phyloP scores from a whole-genome alignment of 2,888 invertebrate genomes.

The Mimumesa dahlbomi region DNA sequence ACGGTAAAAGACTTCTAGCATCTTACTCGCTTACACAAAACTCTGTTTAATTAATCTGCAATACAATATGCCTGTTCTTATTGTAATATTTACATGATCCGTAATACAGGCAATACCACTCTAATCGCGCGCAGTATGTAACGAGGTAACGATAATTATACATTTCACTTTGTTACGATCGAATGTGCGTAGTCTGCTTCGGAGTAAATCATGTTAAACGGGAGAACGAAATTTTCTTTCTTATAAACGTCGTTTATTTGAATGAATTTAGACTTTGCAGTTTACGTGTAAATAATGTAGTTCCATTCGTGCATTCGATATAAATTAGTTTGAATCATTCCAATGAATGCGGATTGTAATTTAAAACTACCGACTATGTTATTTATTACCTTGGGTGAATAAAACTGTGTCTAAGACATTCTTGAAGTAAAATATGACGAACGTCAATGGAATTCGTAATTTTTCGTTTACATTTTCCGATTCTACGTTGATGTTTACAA shows the following conservation, averaged over 20 bases:
- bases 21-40: constrained; percentile 7
- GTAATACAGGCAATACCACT: constrained; percentile 12
- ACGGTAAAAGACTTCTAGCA: constrained; percentile 9
- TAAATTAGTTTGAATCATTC: constrained; percentile 59
- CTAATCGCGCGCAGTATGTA: neutral
- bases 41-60: constrained; percentile 26
- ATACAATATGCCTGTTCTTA: constrained; percentile 19
- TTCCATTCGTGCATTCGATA: constrained; percentile 22
- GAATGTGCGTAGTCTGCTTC: neutral
- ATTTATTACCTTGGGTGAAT: constrained; percentile 69
- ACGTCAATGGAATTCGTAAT: constrained; percentile 17
- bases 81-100: constrained; percentile 1
- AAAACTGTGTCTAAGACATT: constrained; percentile 57
- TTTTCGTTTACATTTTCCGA: constrained; percentile 9
- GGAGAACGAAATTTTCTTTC: neutral
- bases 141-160: neutral
- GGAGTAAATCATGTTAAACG: neutral
- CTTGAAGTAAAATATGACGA: constrained; percentile 10
- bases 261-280: neutral
- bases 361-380: constrained; percentile 54
- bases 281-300: constrained; percentile 15
- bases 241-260: constrained; percentile 1
- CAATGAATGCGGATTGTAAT: constrained; percentile 56
- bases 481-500: neutral
- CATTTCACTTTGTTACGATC: constrained; percentile 12